Conservation (phyloP, 2,797 vertebrate species). For the Lacerta agilis region DNA sequence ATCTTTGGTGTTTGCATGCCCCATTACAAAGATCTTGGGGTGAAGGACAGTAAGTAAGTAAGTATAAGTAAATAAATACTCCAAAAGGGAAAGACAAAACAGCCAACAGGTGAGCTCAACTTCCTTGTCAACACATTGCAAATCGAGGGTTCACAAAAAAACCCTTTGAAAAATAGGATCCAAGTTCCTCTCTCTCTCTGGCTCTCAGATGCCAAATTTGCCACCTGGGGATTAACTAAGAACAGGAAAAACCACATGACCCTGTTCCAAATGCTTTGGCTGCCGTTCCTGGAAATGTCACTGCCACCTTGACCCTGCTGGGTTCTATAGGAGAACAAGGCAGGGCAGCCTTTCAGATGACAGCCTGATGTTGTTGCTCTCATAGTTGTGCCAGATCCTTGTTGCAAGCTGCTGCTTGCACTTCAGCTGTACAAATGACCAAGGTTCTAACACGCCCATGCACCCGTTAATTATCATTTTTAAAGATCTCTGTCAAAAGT, state of each 20-base stretch:
- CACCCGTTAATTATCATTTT: not conserved
- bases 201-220: not conserved
- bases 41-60: no score
- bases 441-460: rapidly evolving
- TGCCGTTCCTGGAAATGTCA: not conserved
- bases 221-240: not conserved
- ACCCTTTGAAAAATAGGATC: conserved; percentile 29
- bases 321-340: not conserved
- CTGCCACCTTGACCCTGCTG: not conserved
- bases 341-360: not conserved
- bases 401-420: not conserved
- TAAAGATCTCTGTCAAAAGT: not conserved
- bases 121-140: conserved; percentile 16
- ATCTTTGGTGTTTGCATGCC: not conserved
- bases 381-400: not conserved
- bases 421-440: not conserved
- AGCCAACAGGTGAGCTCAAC: rapidly evolving
- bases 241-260: not conserved
- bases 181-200: not conserved
- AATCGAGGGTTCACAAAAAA: conserved; percentile 4
- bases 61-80: not conserved
- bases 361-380: not conserved
- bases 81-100: not conserved
- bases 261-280: conserved; percentile 17
- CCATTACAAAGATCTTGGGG: not conserved